A percentile compares a stretch with the other conserved stretches of the same genome.
Evolutionary conservation across 2,797 vertebrate genomes (phyloP).

Genomic region (Fundulus diaphanus): DNA sequence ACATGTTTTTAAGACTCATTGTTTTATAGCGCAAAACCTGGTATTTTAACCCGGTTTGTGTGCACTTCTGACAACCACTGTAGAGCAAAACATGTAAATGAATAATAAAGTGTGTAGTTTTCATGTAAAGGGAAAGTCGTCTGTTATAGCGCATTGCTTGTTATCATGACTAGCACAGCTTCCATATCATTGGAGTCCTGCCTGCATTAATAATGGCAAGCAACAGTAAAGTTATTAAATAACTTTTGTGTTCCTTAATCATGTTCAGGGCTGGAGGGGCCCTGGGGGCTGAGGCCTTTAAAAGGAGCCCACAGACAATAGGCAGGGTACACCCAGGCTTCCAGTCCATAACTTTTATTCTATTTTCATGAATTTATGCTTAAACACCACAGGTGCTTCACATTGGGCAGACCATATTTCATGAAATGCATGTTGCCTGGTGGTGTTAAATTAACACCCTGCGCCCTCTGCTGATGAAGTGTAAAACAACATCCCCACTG

Average conservation of each 20-base stretch:
- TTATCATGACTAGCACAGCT: not conserved
- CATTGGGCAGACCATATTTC: not conserved
- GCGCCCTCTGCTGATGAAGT: slow-evolving; percentile 49
- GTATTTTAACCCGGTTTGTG: not conserved
- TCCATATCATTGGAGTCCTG: not conserved
- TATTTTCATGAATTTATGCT: not conserved
- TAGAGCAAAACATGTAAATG: not conserved
- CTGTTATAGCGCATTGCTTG: not conserved
- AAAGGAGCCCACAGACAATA: not conserved
- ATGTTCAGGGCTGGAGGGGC: not conserved
- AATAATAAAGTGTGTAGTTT: not conserved
- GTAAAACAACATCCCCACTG: slow-evolving; percentile 10
- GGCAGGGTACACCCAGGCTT: not conserved
- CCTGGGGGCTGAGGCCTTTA: not conserved
- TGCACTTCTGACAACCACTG: not conserved
- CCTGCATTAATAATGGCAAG: not conserved
- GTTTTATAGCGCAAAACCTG: not conserved
- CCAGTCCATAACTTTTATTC: not conserved
- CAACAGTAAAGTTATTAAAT: not conserved
- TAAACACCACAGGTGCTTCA: not conserved
- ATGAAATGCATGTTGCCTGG: not conserved
- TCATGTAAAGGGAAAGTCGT: not conserved
- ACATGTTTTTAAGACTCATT: not conserved
- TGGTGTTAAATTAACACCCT: slow-evolving; percentile 5
- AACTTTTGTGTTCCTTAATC: not conserved